Percentiles rank a stretch among this genome's conserved stretches.
Conservation (phyloP, 2,113 vertebrate genomes). For the Polyodon spathula region DNA sequence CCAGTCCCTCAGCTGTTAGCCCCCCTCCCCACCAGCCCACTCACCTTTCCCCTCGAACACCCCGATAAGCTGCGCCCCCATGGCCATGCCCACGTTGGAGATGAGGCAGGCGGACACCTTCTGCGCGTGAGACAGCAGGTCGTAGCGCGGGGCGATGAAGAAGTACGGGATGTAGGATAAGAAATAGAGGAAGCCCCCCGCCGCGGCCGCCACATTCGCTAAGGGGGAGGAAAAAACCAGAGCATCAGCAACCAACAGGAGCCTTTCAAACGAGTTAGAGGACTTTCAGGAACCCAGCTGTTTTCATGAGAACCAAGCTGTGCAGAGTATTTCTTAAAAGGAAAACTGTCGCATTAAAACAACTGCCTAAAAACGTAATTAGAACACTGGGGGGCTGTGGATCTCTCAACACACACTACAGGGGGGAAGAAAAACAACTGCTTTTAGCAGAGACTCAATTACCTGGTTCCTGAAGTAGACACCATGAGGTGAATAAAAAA, state of each 20-base stretch:
- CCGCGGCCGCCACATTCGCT: slow-evolving; percentile 84
- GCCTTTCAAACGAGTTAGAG: too few relatives aligned
- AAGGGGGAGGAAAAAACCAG: neutral
- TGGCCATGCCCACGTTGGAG: slow-evolving; percentile 96
- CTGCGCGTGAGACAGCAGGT: slow-evolving; percentile 77
- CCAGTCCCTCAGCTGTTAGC: too few relatives aligned
- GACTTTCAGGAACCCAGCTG: too few relatives aligned
- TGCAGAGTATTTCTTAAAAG: too few relatives aligned
- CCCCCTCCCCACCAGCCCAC: too few relatives aligned
- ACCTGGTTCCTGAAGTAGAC: neutral
- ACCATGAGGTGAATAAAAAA: too few relatives aligned
- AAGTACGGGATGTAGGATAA: slow-evolving; percentile 91
- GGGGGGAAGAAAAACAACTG: neutral
- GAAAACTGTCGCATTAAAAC: too few relatives aligned
- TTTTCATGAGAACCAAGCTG: too few relatives aligned
- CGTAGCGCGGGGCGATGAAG: slow-evolving; percentile 88
- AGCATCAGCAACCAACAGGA: neutral
- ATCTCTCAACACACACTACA: too few relatives aligned
- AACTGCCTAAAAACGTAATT: too few relatives aligned
- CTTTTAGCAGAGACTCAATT: neutral
- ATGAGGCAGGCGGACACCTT: slow-evolving; percentile 87
- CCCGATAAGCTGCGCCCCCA: slow-evolving; percentile 91
- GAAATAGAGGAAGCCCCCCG: slow-evolving; percentile 88
- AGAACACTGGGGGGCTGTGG: too few relatives aligned
- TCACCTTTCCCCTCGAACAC: slow-evolving; percentile 98